Evolutionary conservation across 2,797 vertebrate genomes (phyloP), one percentile per base, ranked within the genome.

Genomic region (Botia kubotai): DNA sequence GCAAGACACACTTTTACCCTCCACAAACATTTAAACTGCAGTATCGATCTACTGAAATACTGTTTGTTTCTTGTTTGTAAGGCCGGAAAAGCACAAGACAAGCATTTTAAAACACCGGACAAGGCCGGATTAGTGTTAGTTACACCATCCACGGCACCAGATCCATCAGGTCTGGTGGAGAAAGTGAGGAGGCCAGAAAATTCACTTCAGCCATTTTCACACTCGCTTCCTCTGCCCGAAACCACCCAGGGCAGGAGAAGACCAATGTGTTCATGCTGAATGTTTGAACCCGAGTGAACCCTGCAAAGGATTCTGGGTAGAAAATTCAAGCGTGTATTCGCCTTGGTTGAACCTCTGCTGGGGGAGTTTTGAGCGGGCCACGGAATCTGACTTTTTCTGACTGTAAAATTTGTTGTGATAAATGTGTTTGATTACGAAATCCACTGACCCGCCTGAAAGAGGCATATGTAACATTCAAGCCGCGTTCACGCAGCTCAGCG

Each of bases 31-130:
- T 78, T 67, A 60, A 68, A 17, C 36, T 29, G 33, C 21, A 76
- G 79, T 71, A 85, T 71, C 58, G 65, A 79, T 77, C 68, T 69
- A 70, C 62, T 72, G 50, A 78, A 58, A n/a, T 17, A 72, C 52
- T 68, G 80, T 72, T 77, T 53, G 79, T 70, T 77, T 77, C 75
- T 77, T 57, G 26, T 53, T 43, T 29, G 14, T 21, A 52, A 11
- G 33, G 71, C 8, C 26, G 33, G 26, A 19, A 46, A 19, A 33
- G 68, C 23, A 48, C 58, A 17, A 62, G 17, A 19, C 52, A 76
- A 7, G 29, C 29, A 76, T 17, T n/a, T n/a, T n/a, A 23, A 1
- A 33, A 62, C 36, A 78, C 14, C 14, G 53, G 58, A 71, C 12
- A 53, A 71, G n/a, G n/a, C n/a, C n/a, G n/a, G n/a, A n/a, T n/a